Percentiles rank a stretch among this genome's conserved stretches.
Evolutionary conservation across 2,113 vertebrate genomes (phyloP).

Genomic region (Thryonomys swinderianus): DNA sequence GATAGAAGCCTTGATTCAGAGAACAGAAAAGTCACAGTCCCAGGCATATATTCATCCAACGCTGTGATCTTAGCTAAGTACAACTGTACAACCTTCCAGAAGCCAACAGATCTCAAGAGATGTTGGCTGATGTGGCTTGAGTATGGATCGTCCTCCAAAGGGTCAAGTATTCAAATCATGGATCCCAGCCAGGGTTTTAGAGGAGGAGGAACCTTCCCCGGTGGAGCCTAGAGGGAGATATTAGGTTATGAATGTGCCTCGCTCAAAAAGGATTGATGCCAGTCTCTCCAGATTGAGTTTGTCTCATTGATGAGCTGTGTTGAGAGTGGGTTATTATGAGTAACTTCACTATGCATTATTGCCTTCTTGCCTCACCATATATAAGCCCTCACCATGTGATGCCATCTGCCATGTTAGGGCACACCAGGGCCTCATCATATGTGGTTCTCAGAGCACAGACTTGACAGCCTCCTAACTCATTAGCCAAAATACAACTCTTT

Average conservation of each 20-base stretch:
- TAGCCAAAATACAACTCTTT: neutral
- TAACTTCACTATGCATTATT: neutral
- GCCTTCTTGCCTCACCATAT: neutral
- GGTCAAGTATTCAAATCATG: neutral
- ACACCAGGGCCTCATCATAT: neutral
- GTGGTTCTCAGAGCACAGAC: neutral
- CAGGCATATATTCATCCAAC: neutral
- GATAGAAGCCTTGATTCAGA: slow-evolving; percentile 1
- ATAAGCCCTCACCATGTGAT: neutral
- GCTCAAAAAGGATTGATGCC: neutral
- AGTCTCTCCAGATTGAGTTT: neutral
- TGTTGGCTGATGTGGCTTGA: neutral
- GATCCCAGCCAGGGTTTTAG: neutral
- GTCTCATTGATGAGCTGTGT: neutral
- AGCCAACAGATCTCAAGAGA: neutral
- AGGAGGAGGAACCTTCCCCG: too few relatives aligned
- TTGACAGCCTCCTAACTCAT: neutral
- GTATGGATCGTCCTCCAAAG: neutral
- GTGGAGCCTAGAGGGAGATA: neutral
- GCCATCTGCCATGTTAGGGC: neutral
- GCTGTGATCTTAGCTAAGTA: neutral
- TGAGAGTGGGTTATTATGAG: neutral
- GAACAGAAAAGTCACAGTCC: neutral
- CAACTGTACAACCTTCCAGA: neutral
- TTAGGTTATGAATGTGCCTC: neutral